Percentiles rank a stretch among this genome's conserved stretches.
Evolutionary conservation across 2,797 vertebrate species (phyloP).

Genomic region (Eulemur mongoz): DNA sequence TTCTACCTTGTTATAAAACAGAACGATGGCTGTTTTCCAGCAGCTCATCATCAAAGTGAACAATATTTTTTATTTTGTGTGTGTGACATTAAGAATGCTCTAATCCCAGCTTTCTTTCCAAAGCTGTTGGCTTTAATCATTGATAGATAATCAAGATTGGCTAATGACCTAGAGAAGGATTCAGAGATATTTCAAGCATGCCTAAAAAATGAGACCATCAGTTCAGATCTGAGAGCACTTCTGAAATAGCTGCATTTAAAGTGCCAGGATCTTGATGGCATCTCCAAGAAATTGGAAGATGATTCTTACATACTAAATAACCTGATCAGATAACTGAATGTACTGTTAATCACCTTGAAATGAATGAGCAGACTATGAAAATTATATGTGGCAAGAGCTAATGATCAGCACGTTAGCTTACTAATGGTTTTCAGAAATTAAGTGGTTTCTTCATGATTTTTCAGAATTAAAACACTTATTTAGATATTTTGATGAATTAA

Average conservation of each 20-base stretch:
- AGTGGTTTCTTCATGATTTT: background rate
- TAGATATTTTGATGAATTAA: background rate
- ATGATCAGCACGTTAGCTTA: background rate
- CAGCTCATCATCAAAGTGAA: conserved; percentile 24
- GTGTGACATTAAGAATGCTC: background rate
- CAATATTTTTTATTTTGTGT: background rate
- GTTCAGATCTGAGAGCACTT: conserved; percentile 41
- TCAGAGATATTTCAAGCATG: conserved; percentile 50
- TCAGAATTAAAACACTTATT: conserved; percentile 24
- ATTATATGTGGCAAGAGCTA: conserved; percentile 30
- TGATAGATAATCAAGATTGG: conserved; percentile 11
- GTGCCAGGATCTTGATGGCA: conserved; percentile 31
- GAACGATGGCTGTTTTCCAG: background rate
- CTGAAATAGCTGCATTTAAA: conserved; percentile 50
- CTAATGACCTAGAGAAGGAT: conserved; percentile 52
- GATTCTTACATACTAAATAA: conserved; percentile 35
- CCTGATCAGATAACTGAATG: background rate
- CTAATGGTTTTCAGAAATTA: conserved; percentile 56
- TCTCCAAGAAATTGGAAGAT: conserved; percentile 8
- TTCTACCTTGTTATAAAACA: conserved; percentile 11
- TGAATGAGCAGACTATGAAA: background rate
- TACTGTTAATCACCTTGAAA: conserved; percentile 58
- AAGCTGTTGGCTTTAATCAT: conserved; percentile 48
- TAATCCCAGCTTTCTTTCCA: conserved; percentile 46
- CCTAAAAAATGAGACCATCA: conserved; percentile 61